A percentile compares a stretch with the other conserved stretches of the same genome.
phyloP scores from a whole-genome alignment of 2,888 invertebrate species.

The Mesopsocus fuscifrons region DNA sequence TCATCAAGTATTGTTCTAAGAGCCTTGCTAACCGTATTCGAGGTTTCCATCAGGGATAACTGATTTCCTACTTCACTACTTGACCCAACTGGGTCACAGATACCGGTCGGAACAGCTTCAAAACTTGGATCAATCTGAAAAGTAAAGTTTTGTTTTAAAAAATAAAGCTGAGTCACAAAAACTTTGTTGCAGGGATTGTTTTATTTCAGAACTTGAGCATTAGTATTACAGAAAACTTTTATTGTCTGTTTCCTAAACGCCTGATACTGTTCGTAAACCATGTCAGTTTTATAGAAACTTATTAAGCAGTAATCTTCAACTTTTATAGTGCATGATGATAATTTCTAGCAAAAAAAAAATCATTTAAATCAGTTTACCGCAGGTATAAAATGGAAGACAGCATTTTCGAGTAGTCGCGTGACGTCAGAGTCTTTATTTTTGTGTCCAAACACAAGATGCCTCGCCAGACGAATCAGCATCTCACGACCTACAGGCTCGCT shows the following conservation, averaged over 20 bases:
- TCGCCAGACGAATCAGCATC: conserved; percentile 57
- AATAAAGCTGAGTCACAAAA: conserved; percentile 3
- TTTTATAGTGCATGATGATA: too few species aligned
- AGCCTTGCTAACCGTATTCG: conserved; percentile 32
- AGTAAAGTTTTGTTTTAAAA: background rate
- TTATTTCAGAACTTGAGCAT: too few species aligned
- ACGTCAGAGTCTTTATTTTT: conserved; percentile 45
- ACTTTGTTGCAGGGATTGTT: background rate
- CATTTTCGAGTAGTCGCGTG: conserved; percentile 40
- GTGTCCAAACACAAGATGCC: conserved; percentile 59
- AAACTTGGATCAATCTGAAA: conserved; percentile 2
- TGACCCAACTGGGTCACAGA: conserved; percentile 10
- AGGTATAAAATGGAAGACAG: conserved; percentile 66
- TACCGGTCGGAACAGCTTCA: background rate
- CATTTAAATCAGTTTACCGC: conserved; percentile 28
- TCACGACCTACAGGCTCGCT: conserved; percentile 73
- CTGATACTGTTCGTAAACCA: too few species aligned
- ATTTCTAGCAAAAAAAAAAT: too few species aligned
- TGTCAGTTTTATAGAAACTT: too few species aligned
- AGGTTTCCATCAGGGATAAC: conserved; percentile 18
- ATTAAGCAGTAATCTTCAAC: too few species aligned
- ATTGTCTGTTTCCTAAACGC: too few species aligned
- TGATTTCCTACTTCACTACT: conserved; percentile 43
- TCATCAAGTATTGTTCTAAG: conserved; percentile 42
- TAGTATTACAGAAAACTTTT: too few species aligned